These are phyloP conservation scores for Hirtodrosophila trivittata DNA, from an alignment of 2,888 invertebrate genomes.

Conservation along the genomic window DNA sequence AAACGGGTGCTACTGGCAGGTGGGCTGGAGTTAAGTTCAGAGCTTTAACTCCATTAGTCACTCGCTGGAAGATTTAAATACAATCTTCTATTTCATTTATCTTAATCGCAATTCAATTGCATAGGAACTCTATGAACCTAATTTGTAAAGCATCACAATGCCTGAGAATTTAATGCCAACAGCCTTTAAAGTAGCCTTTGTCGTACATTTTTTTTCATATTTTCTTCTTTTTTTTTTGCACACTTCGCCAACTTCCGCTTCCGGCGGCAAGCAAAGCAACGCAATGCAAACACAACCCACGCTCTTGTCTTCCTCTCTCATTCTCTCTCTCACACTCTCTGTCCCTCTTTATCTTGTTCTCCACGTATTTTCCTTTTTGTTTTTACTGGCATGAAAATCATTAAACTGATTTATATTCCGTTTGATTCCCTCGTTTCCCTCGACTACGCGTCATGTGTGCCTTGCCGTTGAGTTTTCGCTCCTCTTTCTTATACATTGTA, in stretches of 20 bases:
- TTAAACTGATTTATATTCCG: constrained; percentile 80
- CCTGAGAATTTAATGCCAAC: constrained; percentile 4
- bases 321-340: background rate
- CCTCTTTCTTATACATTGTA: constrained; percentile 11
- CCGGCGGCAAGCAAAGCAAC: constrained; percentile 60
- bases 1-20: background rate
- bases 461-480: constrained; percentile 22
- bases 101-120: background rate
- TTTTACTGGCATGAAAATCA: constrained; percentile 71
- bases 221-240: constrained; percentile 36
- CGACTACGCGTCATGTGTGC: constrained; percentile 47
- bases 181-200: constrained; percentile 45
- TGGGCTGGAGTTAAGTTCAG: background rate
- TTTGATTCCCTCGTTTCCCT: constrained; percentile 63
- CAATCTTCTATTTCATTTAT: constrained; percentile 27
- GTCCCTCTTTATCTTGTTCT: constrained; percentile 10
- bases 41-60: no score
- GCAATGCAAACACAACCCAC: constrained; percentile 61
- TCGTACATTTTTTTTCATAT: constrained; percentile 31
- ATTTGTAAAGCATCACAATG: background rate
- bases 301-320: constrained; percentile 24
- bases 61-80: background rate
- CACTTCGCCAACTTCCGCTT: constrained; percentile 68
- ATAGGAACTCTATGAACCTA: no score
- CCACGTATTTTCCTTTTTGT: constrained; percentile 42